Evolutionary conservation across 2,797 vertebrate genomes (phyloP), one percentile per base, ranked within the genome.

Genomic region (Octomys mimax): DNA sequence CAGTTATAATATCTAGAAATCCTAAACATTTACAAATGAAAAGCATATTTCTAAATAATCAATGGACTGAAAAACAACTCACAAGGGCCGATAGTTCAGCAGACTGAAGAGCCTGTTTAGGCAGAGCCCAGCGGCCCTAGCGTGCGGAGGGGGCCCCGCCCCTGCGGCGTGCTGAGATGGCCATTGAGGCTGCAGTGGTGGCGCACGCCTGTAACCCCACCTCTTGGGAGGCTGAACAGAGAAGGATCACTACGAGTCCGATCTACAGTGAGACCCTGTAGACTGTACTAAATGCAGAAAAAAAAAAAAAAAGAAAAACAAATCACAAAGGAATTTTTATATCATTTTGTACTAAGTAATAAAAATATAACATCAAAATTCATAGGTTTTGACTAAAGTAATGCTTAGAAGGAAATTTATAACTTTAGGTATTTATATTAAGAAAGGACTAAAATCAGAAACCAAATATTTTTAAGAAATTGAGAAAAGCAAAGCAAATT

Each of bases 291-390:
- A 42, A 42, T 42, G 5, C 42, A 42, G 42, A 5, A 5, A 42
- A 42, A 42, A 42, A 42, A 42, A 42, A 4, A 42, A 42, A 42
- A 42, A 42, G 36, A 73, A 42, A 39, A 73, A 28, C 7, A 82
- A 82, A 82, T 87, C 49, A 92, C 33, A 75, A 59, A 13, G 24
- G 46, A 70, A 92, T 52, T 61, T 78, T 18, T 0, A 16, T 70
- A 54, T 5, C 57, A 54, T 70, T 70, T 89, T 78, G 18, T 84
- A 86, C 39, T 22, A 8, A 80, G n/a, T 46, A 89, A 87, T 83
- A 71, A 88, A 83, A 95, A 90, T 70, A 81, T 12, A 93, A 89
- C 11, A 93, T 75, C 39, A 64, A 59, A 91, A 92, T 85, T 92
- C 19, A 79, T 71, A 10, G 6, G 57, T 84, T 62, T 92, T 2